Base-by-base conservation (phyloP, 2,888 invertebrate genomes). In the Epinotia demarniana region DNA sequence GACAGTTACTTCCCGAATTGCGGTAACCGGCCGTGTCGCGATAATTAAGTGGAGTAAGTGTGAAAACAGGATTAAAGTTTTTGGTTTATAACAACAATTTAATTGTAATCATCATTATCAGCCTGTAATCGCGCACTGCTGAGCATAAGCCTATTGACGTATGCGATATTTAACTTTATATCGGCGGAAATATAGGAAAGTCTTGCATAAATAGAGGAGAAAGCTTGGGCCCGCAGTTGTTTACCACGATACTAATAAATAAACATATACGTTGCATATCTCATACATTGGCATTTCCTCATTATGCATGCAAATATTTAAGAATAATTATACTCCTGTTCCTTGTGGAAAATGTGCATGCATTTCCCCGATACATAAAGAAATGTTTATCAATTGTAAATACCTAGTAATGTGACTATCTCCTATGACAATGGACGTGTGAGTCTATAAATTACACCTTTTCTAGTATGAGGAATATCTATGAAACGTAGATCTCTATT, bases 1-100 rank as follows among this genome's bases (percentile, higher is more conserved):
- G 73, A 75, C 82, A 80, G 81, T 83, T 82, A 82, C 79, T 79
- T 80, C 80, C 78, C 77, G 73, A 82, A 82, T 80, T 77, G 78
- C 78, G 73, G 78, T 80, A 80, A 78, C 53, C 46, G 66, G 49
- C 73, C 66, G 33, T 75, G 61, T 62, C 67, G 67, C 55, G 64
- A 67, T 67, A 75, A 75, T 75, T 75, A 72, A 72, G 55, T 72
- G 61, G 58, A 58, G 43, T 60, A 64, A 55, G 70, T 70, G 64
- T 73, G 61, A 73, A 73, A 73, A 49, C 55, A 33, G 33, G 46
- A 49, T 23, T 23, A 55, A 63, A n/a, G 19, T 39, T 60, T 60
- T 13, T 16, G 16, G 9, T 16, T 5, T 49, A 16, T 16, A 49
- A 16, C 8, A 53, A 39, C 39, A 33, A 27, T 6, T 6, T 33